These are phyloP conservation scores for Ginglymostoma cirratum DNA, from an alignment of 2,113 vertebrate genomes.

Conservation along the genomic window DNA sequence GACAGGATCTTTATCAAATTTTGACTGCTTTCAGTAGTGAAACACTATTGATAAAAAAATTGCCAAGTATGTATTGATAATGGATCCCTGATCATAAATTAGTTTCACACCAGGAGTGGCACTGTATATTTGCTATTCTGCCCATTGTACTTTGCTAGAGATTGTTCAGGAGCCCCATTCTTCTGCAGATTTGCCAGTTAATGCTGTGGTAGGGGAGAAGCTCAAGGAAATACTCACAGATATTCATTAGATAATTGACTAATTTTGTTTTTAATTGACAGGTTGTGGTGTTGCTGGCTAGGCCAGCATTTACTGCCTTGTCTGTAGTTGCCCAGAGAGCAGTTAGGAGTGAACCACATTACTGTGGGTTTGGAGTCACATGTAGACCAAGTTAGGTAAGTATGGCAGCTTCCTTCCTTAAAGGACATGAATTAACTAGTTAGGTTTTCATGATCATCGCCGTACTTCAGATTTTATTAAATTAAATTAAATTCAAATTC, in stretches of 20 bases:
- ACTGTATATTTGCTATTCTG: not conserved
- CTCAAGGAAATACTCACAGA: not conserved
- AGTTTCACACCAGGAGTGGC: not conserved
- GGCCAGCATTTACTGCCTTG: no score
- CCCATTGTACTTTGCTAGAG: not conserved
- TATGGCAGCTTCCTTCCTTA: no score
- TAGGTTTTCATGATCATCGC: no score
- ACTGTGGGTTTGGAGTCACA: no score
- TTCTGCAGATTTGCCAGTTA: not conserved
- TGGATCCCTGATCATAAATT: not conserved
- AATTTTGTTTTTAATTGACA: not conserved
- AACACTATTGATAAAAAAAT: not conserved
- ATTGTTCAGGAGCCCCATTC: not conserved
- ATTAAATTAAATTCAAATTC: no score
- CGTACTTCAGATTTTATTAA: no score
- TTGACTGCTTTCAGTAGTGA: not conserved
- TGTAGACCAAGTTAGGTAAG: no score
- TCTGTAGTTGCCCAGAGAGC: no score
- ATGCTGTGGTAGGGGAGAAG: not conserved
- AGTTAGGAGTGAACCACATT: no score
- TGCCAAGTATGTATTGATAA: not conserved
- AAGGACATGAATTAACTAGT: no score
- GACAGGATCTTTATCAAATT: not conserved
- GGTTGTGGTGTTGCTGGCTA: no score
- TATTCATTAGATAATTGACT: not conserved